A percentile compares a stretch with the other conserved stretches of the same genome.
phyloP scores from a whole-genome alignment of 2,888 invertebrate genomes.

The Syrphus vitripennis region DNA sequence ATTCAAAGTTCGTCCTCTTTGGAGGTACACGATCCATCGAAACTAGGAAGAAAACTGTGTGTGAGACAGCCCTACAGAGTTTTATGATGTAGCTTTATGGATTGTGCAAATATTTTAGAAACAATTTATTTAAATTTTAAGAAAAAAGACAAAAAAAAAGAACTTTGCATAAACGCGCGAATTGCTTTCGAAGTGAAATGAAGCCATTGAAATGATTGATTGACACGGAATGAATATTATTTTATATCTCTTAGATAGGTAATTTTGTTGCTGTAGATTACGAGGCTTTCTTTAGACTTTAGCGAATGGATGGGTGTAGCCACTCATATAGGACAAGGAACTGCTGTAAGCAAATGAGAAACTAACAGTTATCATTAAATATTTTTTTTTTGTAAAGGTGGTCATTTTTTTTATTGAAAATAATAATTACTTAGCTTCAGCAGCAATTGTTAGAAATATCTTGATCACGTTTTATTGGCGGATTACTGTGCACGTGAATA shows the following conservation, averaged over 20 bases:
- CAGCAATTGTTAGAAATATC: not conserved
- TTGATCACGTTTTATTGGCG: constrained; percentile 33
- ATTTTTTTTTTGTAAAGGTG: not conserved
- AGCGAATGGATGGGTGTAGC: not conserved
- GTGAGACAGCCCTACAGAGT: constrained; percentile 2
- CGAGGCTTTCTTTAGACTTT: too few relatives aligned
- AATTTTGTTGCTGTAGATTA: not conserved
- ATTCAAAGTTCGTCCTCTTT: constrained; percentile 46
- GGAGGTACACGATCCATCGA: constrained; percentile 14
- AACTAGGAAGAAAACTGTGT: constrained; percentile 57
- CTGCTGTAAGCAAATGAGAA: not conserved
- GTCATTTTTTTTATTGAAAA: not conserved
- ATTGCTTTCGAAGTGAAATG: constrained; percentile 18
- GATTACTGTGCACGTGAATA: constrained; percentile 34
- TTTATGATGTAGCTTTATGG: constrained; percentile 13
- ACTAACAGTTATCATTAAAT: not conserved
- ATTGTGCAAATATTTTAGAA: constrained; percentile 24
- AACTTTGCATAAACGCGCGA: not conserved
- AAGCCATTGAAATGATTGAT: constrained; percentile 50
- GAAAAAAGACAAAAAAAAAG: constrained; percentile 25
- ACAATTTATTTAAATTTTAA: not conserved
- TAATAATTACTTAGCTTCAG: not conserved
- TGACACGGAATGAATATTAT: constrained; percentile 35
- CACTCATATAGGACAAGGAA: not conserved
- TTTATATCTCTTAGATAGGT: not conserved